A percentile compares a stretch with the other conserved stretches of the same genome.
These are phyloP conservation scores for Arrhamphus sclerolepis DNA, from an alignment of 2,797 vertebrate species.

Conservation along the genomic window DNA sequence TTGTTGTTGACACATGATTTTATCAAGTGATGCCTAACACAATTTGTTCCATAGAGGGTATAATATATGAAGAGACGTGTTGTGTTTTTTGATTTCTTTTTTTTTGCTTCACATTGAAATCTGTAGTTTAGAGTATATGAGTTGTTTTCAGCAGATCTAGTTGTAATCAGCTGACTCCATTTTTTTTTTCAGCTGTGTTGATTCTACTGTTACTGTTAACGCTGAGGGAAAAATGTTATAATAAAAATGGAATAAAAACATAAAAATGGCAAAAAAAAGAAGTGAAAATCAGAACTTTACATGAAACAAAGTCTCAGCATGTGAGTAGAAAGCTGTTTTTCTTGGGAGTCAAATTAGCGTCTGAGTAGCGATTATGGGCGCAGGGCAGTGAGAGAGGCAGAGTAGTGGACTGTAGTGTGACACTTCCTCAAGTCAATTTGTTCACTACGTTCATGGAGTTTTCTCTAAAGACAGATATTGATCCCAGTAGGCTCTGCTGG, in stretches of 20 bases:
- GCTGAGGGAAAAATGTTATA: too few relatives aligned
- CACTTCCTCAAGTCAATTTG: conserved; percentile 15
- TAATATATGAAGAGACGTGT: too few relatives aligned
- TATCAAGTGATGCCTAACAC: too few relatives aligned
- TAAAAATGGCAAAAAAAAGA: not conserved
- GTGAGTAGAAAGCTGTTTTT: too few relatives aligned
- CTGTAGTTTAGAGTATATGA: too few relatives aligned
- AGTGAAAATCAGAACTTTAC: not conserved
- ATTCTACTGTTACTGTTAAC: not conserved
- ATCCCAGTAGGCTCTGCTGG: conserved; percentile 51
- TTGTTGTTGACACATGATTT: too few relatives aligned
- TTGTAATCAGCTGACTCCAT: too few relatives aligned
- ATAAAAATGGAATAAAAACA: not conserved
- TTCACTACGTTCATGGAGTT: not conserved
- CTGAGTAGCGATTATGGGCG: not conserved
- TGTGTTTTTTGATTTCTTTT: too few relatives aligned
- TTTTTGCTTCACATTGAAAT: too few relatives aligned
- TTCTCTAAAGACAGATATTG: conserved; percentile 19
- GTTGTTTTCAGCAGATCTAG: too few relatives aligned
- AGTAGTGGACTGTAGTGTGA: not conserved
- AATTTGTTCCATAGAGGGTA: too few relatives aligned
- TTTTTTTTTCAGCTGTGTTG: not conserved
- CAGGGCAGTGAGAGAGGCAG: not conserved
- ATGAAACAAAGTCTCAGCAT: not conserved
- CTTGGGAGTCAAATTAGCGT: too few relatives aligned